Evolutionary conservation across 2,797 vertebrate genomes (phyloP).

Genomic region (Danio jaintianensis): DNA sequence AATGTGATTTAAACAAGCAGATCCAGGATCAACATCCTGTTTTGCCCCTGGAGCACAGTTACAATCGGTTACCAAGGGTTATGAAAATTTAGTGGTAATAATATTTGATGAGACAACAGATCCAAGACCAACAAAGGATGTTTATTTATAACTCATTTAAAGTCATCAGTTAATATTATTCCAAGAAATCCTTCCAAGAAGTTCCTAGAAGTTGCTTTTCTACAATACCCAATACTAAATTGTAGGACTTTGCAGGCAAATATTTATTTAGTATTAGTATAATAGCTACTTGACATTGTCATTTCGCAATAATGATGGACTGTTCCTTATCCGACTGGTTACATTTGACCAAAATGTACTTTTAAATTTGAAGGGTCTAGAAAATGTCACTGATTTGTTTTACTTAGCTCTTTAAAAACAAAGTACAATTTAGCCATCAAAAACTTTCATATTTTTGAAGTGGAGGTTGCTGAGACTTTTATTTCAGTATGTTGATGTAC

Average conservation of each 20-base stretch:
- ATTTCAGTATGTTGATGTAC: too few species aligned
- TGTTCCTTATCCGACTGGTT: not conserved
- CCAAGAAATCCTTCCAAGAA: not conserved
- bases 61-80: not conserved
- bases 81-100: not conserved
- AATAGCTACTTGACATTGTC: not conserved
- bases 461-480: too few species aligned
- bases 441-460: too few species aligned
- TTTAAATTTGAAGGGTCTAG: not conserved
- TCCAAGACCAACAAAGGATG: not conserved
- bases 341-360: not conserved
- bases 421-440: not conserved
- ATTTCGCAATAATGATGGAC: not conserved
- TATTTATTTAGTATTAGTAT: conserved; percentile 8
- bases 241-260: not conserved
- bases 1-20: not conserved
- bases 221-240: not conserved
- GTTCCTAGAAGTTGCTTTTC: not conserved
- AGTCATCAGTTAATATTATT: not conserved
- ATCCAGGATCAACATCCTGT: conserved; percentile 28
- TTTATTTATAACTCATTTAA: not conserved
- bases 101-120: not conserved
- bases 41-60: not conserved
- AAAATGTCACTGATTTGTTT: not conserved
- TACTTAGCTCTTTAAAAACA: not conserved